A percentile compares a stretch with the other conserved stretches of the same genome.
Conservation (phyloP, 1,140 invertebrate species). For the Campodea augens region DNA sequence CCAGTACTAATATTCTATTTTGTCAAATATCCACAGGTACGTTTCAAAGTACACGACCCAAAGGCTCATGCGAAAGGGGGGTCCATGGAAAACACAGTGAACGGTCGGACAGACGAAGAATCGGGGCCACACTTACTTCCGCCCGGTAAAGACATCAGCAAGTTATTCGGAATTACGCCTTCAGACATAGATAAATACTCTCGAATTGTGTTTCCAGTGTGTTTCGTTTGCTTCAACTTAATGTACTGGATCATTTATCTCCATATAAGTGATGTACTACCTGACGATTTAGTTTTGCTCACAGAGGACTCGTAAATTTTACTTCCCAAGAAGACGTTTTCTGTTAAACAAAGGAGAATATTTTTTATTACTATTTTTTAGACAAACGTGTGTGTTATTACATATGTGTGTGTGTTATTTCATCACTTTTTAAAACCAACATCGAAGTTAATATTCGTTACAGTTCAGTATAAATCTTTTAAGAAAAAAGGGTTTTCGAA, state of each 20-base stretch:
- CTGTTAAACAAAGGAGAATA: too few relatives aligned
- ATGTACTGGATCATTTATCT: slow-evolving; percentile 97
- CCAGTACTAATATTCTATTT: too few relatives aligned
- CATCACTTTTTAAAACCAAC: too few relatives aligned
- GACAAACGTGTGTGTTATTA: too few relatives aligned
- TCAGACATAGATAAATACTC: slow-evolving; percentile 95
- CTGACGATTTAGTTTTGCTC: slow-evolving; percentile 72
- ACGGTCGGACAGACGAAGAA: slow-evolving; percentile 50
- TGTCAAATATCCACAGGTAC: too few relatives aligned
- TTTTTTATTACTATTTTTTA: too few relatives aligned
- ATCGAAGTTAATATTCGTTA: too few relatives aligned
- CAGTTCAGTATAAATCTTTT: too few relatives aligned
- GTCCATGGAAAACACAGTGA: slow-evolving; percentile 73
- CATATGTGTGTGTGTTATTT: too few relatives aligned
- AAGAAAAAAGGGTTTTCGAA: too few relatives aligned
- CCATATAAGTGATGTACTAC: slow-evolving; percentile 84
- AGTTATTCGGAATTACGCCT: slow-evolving; percentile 71
- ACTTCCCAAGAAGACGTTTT: too few relatives aligned
- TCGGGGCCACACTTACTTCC: slow-evolving; percentile 40
- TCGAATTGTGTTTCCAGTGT: slow-evolving; percentile 85
- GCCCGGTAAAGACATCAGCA: slow-evolving; percentile 65
- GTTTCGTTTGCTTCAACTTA: slow-evolving; percentile 91
- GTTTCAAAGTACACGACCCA: slow-evolving; percentile 81
- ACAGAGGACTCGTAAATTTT: slow-evolving; percentile 61
- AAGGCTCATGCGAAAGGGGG: slow-evolving; percentile 79